Conservation (phyloP, 1,140 invertebrate species). For the Drosophila mojavensis region DNA sequence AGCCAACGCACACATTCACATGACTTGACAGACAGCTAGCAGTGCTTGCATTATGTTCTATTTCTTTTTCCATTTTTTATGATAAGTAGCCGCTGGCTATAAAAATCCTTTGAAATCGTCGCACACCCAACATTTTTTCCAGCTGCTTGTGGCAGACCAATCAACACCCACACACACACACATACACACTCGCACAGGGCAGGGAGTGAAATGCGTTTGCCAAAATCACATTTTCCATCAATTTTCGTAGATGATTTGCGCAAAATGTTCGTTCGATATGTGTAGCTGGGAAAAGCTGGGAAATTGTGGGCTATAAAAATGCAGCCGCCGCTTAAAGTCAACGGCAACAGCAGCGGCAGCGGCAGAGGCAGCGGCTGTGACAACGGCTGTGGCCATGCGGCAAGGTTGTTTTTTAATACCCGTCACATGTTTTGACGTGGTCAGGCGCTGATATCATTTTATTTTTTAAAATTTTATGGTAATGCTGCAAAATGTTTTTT, state of each 20-base stretch:
- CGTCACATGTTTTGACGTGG: conserved; percentile 77
- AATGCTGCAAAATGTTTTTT: conserved; percentile 72
- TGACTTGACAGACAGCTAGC: conserved; percentile 73
- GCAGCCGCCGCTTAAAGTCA: conserved; percentile 67
- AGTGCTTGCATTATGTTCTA: conserved; percentile 62
- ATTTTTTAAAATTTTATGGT: conserved; percentile 74
- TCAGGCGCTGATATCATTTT: conserved; percentile 49
- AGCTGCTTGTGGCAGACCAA: conserved; percentile 57
- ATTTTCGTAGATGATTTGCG: conserved; percentile 82
- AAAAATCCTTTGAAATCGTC: conserved; percentile 72
- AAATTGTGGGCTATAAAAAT: conserved; percentile 39
- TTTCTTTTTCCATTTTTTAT: conserved; percentile 58
- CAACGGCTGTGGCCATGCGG: conserved; percentile 58
- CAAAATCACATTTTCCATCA: conserved; percentile 74
- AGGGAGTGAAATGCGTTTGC: conserved; percentile 20
- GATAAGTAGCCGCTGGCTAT: conserved; percentile 80
- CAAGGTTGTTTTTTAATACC: conserved; percentile 66
- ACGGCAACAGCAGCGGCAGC: conserved; percentile 28
- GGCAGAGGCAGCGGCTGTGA: conserved; percentile 26
- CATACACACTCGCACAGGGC: conserved; percentile 31
- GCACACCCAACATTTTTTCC: conserved; percentile 18
- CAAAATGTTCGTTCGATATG: conserved; percentile 60
- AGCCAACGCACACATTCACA: conserved; percentile 46
- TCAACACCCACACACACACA: conserved; percentile 65
- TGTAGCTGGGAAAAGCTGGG: neutral